Base-by-base conservation (phyloP, 2,797 vertebrate species). In the Bradypus variegatus region DNA sequence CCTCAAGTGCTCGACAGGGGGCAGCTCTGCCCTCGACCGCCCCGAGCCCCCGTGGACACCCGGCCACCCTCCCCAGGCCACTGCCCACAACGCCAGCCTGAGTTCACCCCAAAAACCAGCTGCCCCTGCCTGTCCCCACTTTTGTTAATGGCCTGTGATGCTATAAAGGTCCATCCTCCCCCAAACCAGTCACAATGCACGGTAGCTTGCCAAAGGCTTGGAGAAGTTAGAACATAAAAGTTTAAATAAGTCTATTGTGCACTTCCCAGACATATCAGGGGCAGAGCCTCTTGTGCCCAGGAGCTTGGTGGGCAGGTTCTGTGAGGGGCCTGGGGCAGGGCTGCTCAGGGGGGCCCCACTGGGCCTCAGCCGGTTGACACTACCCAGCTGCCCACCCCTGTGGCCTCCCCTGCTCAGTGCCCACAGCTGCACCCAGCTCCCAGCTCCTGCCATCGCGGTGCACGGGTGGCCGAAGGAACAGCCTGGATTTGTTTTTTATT, bases 21-120 rank as follows among this genome's bases (percentile, higher is more conserved):
- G 73, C 2, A 1, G 33, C 23, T 18, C 65, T 82, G 45, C 72
- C 29, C 33, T 2, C 10, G 50, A 79, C 41, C 31, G 6, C 38
- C 38, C 60, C 58, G n/a, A 93, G 55, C 72, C 41, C 70, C 50
- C 78, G n/a, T 7, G 48, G 38, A 10, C 15, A 36, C 41, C 18
- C 29, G 7, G 31, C 45, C 19, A 3, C 36, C n/a, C 19, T 27
- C n/a, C 2, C 10, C 5, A 2, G 7, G 21, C 21, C 3, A 64
- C 48, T 55, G 36, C 27, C 85, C 79, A 19, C 50, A 48, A 53
- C 4, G 18, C 31, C 4, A 25, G n/a, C 33, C 36, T 41, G 38
- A 62, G 76, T 16, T 90, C 48, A 21, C 41, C 41, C 18, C 23
- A 60, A 80, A 69, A 69, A 76, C 23, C n/a, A 13, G 41, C 25